Evolutionary conservation across 2,113 vertebrate species (phyloP), one percentile per base, ranked within the genome.

Genomic region (Sapayoa aenigma): DNA sequence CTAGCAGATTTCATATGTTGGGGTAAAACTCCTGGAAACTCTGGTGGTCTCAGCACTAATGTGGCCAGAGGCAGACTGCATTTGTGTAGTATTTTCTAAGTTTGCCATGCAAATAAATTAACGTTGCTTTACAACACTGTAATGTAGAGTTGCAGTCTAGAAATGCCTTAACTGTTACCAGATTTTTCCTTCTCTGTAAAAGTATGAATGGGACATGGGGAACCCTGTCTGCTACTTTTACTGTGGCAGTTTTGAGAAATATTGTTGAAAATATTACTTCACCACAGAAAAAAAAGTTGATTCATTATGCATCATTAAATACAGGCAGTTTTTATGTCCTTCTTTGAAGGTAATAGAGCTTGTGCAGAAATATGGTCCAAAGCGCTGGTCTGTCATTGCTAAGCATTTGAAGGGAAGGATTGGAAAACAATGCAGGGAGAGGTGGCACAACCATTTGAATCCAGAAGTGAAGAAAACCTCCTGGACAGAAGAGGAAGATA

Each of bases 381-480:
- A 99, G 96, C 99, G 99, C 95, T 99, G 99, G 99, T 99, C 99
- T 74, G 98, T 99, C 84, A 99, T 99, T 93, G 99, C 99, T 95
- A 99, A 99, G 97, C 99, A 99, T 97, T 98, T 99, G 97, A 99
- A 99, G 95, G 99, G 99, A 55, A 98, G 99, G 76, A 99, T 99
- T 79, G 99, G 99, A 94, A 99, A 99, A 95, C 99, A 99, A 97
- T 99, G 99, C 98, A 98, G 99, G 62, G 99, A 99, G 97, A 99
- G 99, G 96, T 99, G 99, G 99, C 99, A 99, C 98, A 99, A 99
- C 97, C 99, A 99, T 97, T 98, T 99, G 97, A 99, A 99, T 98
- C 99, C 99, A 69, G 99, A 99, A 98, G 99, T 99, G 97, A 99
- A 99, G 98, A 99, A 99, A 98, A 99, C 99, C 69, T 99, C 99